A percentile compares a stretch with the other conserved stretches of the same genome.
These are phyloP conservation scores for Lucilia cuprina DNA, from an alignment of 1,140 invertebrate genomes.

Conservation along the genomic window DNA sequence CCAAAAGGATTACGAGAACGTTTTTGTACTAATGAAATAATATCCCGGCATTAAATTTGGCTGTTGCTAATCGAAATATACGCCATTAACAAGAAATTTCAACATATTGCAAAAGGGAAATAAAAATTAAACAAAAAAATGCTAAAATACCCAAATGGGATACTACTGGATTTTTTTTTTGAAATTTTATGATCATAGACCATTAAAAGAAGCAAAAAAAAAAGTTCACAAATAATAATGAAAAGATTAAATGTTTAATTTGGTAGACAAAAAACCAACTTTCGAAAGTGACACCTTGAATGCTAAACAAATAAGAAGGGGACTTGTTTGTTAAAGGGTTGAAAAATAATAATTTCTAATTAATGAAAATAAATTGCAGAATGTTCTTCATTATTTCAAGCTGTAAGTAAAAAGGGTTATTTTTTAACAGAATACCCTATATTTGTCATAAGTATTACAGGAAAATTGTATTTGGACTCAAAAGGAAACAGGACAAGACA, in stretches of 20 bases:
- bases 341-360: constrained; percentile 48
- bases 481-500: too few relatives aligned
- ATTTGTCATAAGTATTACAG: too few relatives aligned
- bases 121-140: background rate
- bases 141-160: background rate
- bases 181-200: background rate
- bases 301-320: background rate
- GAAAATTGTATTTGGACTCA: too few relatives aligned
- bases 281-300: constrained; percentile 21
- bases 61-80: background rate
- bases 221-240: constrained; percentile 11
- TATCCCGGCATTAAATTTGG: background rate
- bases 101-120: constrained; percentile 13
- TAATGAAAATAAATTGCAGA: constrained; percentile 63
- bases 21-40: background rate
- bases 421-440: background rate
- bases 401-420: constrained; percentile 6
- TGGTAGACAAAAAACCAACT: background rate
- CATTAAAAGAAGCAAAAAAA: background rate
- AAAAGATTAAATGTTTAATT: constrained; percentile 12
- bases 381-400: constrained; percentile 30
- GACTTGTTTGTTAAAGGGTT: constrained; percentile 31
- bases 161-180: background rate
- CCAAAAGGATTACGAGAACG: constrained; percentile 13
- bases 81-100: constrained; percentile 5